phyloP scores from a whole-genome alignment of 2,797 vertebrate species.

The Manis javanica region DNA sequence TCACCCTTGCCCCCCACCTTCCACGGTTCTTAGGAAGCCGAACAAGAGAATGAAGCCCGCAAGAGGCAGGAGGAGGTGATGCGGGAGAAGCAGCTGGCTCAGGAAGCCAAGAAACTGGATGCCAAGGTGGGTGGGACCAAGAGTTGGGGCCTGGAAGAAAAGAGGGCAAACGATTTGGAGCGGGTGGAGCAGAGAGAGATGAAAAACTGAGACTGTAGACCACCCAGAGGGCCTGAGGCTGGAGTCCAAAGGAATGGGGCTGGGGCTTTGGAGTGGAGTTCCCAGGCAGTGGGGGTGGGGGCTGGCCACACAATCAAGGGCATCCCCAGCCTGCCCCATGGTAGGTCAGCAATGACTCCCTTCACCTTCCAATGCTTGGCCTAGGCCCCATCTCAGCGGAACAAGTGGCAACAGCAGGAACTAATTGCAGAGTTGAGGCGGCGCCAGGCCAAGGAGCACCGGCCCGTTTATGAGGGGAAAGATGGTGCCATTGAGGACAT shows the following conservation, averaged over 20 bases:
- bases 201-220: background rate
- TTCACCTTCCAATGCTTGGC: background rate
- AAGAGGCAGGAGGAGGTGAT: constrained; percentile 97
- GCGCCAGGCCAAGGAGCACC: constrained; percentile 97
- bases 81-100: constrained; percentile 95
- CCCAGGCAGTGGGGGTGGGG: background rate
- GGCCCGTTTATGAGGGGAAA: constrained; percentile 98
- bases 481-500: constrained; percentile 99
- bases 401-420: constrained; percentile 96
- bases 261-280: background rate
- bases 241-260: background rate
- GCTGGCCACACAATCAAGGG: background rate
- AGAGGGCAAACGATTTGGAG: background rate
- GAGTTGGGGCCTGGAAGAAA: background rate
- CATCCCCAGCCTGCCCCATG: background rate
- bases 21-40: constrained; percentile 90
- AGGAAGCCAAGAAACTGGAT: constrained; percentile 94
- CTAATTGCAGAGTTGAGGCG: constrained; percentile 95
- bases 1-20: background rate
- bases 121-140: constrained; percentile 83
- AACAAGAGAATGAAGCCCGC: constrained; percentile 93
- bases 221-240: background rate
- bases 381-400: constrained; percentile 80
- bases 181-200: background rate
- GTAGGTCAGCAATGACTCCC: background rate